Conservation (phyloP, 1,140 invertebrate species). For the Zophobas atratus region DNA sequence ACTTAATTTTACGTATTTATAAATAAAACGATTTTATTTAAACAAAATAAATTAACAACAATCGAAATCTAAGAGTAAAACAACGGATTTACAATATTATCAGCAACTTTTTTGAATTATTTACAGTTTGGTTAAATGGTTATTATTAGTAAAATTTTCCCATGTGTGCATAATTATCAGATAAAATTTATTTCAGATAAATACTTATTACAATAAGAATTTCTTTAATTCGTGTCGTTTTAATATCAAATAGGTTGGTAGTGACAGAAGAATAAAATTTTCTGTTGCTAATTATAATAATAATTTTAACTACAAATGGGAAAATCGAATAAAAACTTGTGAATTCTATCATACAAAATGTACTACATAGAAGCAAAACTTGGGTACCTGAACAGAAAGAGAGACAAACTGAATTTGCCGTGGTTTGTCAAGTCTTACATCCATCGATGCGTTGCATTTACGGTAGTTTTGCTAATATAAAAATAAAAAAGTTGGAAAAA, state of each 20-base stretch:
- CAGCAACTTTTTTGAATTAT: conserved; percentile 26
- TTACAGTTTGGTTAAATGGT: conserved; percentile 17
- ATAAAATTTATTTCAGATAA: neutral
- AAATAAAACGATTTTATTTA: conserved; percentile 21
- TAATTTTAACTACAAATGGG: neutral
- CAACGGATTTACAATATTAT: conserved; percentile 25
- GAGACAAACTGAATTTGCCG: no score
- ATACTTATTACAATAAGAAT: conserved; percentile 21
- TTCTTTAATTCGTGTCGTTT: conserved; percentile 29
- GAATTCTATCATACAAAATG: no score
- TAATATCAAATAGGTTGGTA: conserved; percentile 3
- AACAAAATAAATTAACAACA: conserved; percentile 40
- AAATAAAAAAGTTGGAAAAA: conserved; percentile 35
- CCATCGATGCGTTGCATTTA: no score
- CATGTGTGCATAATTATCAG: conserved; percentile 22
- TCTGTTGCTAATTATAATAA: neutral
- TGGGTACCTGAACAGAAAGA: no score
- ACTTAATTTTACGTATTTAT: conserved; percentile 51
- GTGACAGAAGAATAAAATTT: neutral
- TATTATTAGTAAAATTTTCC: conserved; percentile 29
- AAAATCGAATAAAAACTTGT: no score
- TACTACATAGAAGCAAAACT: no score
- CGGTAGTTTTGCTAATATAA: neutral
- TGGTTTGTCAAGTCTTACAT: no score
- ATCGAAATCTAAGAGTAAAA: conserved; percentile 37